A percentile compares a stretch with the other conserved stretches of the same genome.
These are phyloP conservation scores for Paramuricea clavata DNA, from an alignment of 92 coral and sea anemone genomes.

Conservation along the genomic window DNA sequence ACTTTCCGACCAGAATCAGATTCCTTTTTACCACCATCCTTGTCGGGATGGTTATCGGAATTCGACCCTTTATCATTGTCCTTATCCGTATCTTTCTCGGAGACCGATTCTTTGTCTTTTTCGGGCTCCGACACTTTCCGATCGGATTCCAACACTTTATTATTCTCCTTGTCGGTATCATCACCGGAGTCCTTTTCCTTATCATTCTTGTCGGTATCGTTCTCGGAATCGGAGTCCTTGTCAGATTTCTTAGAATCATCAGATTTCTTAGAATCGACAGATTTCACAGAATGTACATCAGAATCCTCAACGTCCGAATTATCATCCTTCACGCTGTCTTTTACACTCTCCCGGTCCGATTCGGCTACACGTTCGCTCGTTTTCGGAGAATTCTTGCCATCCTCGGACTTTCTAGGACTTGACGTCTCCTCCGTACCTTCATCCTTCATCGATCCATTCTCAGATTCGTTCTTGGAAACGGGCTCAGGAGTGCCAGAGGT, in stretches of 20 bases:
- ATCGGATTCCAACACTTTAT: neutral
- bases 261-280: neutral
- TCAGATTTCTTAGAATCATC: neutral
- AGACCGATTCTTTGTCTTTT: neutral
- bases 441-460: neutral
- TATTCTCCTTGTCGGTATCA: slow-evolving; percentile 9
- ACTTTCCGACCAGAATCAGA: neutral
- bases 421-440: neutral
- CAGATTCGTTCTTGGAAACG: slow-evolving; percentile 14
- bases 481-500: neutral
- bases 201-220: slow-evolving; percentile 2
- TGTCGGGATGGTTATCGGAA: slow-evolving; percentile 16
- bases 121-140: neutral
- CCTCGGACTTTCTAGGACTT: neutral
- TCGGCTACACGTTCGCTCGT: neutral
- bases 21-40: neutral
- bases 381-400: slow-evolving; percentile 6
- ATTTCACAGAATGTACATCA: slow-evolving; percentile 5
- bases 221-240: slow-evolving; percentile 3
- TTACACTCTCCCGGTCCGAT: neutral
- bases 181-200: slow-evolving; percentile 5
- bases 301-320: slow-evolving; percentile 2
- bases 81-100: slow-evolving; percentile 9
- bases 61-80: neutral
- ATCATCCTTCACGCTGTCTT: neutral